A percentile compares a stretch with the other conserved stretches of the same genome.
Evolutionary conservation across 2,113 vertebrate species (phyloP).

Genomic region (Psittacara wagleri): DNA sequence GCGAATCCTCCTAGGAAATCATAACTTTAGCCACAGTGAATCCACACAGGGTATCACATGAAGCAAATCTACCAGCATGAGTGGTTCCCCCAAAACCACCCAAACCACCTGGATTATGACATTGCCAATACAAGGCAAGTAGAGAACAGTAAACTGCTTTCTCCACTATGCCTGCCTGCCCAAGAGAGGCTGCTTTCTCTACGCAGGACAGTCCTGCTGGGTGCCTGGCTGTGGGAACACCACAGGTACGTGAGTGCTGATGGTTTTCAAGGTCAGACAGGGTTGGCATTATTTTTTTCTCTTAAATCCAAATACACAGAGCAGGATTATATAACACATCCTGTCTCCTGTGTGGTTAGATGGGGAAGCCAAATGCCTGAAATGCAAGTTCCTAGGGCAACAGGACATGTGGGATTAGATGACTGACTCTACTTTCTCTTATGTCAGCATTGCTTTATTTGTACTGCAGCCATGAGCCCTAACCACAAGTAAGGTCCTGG

Average conservation of each 20-base stretch:
- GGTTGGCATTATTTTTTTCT: neutral
- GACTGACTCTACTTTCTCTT: neutral
- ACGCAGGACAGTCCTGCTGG: constrained; percentile 75
- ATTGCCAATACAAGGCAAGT: constrained; percentile 69
- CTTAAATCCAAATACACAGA: neutral
- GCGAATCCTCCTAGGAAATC: constrained; percentile 79
- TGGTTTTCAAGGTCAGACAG: neutral
- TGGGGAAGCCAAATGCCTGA: neutral
- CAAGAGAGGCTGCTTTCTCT: constrained; percentile 68
- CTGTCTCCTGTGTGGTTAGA: neutral
- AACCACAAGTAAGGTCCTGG: neutral
- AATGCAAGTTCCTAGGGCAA: neutral
- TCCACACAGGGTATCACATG: constrained; percentile 62
- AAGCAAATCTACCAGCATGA: constrained; percentile 78
- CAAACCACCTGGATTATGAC: constrained; percentile 77
- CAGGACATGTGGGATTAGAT: neutral
- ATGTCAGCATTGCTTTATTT: neutral
- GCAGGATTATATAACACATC: neutral
- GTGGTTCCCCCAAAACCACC: constrained; percentile 70
- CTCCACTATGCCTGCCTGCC: constrained; percentile 79
- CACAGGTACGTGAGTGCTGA: constrained; percentile 24
- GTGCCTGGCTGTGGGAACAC: constrained; percentile 77
- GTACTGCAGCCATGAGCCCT: neutral
- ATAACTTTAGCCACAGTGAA: constrained; percentile 73
- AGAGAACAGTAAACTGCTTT: constrained; percentile 67